These are phyloP conservation scores for Frieseomelitta varia DNA, from an alignment of 1,140 invertebrate genomes.

Conservation along the genomic window DNA sequence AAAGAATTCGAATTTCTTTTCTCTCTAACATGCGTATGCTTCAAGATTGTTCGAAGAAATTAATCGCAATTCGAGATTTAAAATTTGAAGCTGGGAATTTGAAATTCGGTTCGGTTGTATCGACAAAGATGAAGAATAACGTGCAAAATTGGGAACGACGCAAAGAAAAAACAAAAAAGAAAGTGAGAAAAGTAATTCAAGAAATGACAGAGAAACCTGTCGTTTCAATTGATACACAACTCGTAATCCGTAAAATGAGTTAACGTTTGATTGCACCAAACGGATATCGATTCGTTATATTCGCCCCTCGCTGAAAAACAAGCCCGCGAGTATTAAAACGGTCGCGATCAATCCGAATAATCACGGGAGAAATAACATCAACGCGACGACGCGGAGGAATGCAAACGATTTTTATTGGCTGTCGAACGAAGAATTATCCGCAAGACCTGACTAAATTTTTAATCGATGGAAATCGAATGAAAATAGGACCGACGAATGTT, in stretches of 20 bases:
- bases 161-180: too few relatives aligned
- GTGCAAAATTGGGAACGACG: too few relatives aligned
- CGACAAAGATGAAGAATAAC: too few relatives aligned
- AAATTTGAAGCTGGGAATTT: too few relatives aligned
- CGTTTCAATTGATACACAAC: background rate
- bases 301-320: background rate
- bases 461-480: background rate
- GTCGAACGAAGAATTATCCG: conserved; percentile 12
- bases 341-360: conserved; percentile 5
- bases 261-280: background rate
- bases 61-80: too few relatives aligned
- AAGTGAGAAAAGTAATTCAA: background rate
- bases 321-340: conserved; percentile 1
- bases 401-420: background rate
- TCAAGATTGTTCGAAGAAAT: too few relatives aligned
- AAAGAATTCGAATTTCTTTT: too few relatives aligned
- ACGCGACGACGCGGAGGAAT: background rate
- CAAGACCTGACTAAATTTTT: conserved; percentile 25
- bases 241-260: conserved; percentile 13
- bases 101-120: too few relatives aligned
- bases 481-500: too few relatives aligned
- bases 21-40: too few relatives aligned
- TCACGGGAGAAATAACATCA: conserved; percentile 7
- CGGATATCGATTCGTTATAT: conserved; percentile 15
- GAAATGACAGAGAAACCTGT: background rate